Evolutionary conservation across 2,888 invertebrate species (phyloP), one percentile per base, ranked within the genome.

Genomic region (Xylota segnis): DNA sequence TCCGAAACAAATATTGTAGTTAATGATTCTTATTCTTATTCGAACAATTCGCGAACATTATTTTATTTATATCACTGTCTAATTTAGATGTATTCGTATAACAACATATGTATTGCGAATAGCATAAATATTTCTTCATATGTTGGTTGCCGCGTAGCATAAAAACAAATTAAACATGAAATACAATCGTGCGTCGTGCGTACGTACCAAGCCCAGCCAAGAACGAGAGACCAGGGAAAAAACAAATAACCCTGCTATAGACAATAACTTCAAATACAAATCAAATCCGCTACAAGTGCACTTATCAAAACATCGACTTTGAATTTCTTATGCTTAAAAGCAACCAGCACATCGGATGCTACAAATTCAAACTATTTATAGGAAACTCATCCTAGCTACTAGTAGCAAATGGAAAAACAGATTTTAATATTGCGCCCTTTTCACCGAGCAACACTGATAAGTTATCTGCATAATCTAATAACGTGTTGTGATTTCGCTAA

Each of bases 51-150:
- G 56, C 40, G n/a, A 70, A 50, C 63, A 65, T 77, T 63, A 56
- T 52, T 77, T 78, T 78, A 74, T 83, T 74, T 83, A 78, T 83
- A 72, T 68, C 78, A 40, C 66, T 50, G 16, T 63, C n/a, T 32
- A 50, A 50, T 47, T 63, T 77, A 37, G 29, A 4, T 83, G 65
- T 76, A 16, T 70, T 47, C 27, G 68, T 76, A 34, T 52, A 1
- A 18, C 7, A 45, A 23, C 61, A 32, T 40, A 52, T 23, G 52
- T 14, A 59, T 43, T 52, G 58, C 68, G 52, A 4, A 23, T 23
- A 74, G 66, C 59, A 63, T 77, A 77, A n/a, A 45, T 71, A 63
- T 45, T 37, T 12, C 14, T 74, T 32, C 12, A 32, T 43, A 74
- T 74, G 37, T 58, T 50, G 5, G 45, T 50, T 45, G 16, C 27